Base-by-base conservation (phyloP, 2,113 vertebrate genomes). In the Misgurnus mizolepis region DNA sequence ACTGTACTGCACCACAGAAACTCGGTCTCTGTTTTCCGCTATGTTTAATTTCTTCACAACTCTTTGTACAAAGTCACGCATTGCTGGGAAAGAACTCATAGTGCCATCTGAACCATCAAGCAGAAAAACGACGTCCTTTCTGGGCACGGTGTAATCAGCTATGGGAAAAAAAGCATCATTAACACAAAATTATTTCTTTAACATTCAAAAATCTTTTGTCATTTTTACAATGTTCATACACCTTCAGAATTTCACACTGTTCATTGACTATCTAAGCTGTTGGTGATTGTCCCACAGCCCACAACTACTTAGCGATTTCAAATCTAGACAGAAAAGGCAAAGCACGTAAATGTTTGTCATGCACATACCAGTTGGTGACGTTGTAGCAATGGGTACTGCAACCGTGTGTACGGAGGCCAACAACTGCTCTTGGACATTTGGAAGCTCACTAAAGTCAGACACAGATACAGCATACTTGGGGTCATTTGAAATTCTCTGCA, bases 1-100 rank as follows among this genome's bases (percentile, higher is more conserved):
- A 67, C 88, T 76, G 68, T 82, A 87, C 27, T 87, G 84, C 34
- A 82, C 83, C 45, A 88, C 62, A 53, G 84, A 78, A 7, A 88
- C 83, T 17, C 78, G 81, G 58, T 85, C 87, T 82, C 9, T 9
- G 45, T 47, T 47, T 47, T 6, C 45, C 6, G 6, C 45, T 47
- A 47, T 47, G 45, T 47, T 47, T 6, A 47, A 47, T 47, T 47
- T 6, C 45, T 47, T 9, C 45, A 47, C 45, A 7, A 47, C 45
- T 47, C 45, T 47, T 47, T 47, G 45, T 7, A 47, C 45, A 47
- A 47, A 47, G 6, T 47, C 45, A 47, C 45, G 45, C 45, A 47
- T 47, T 47, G 45, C 45, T 47, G 45, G 45, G 45, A 47, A 47
- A 47, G 45, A 47, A 47, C 50, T 77, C 15, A n/a, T 77, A 39